These are phyloP conservation scores for Danaus melanippus DNA, from an alignment of 1,140 invertebrate species.

Conservation along the genomic window DNA sequence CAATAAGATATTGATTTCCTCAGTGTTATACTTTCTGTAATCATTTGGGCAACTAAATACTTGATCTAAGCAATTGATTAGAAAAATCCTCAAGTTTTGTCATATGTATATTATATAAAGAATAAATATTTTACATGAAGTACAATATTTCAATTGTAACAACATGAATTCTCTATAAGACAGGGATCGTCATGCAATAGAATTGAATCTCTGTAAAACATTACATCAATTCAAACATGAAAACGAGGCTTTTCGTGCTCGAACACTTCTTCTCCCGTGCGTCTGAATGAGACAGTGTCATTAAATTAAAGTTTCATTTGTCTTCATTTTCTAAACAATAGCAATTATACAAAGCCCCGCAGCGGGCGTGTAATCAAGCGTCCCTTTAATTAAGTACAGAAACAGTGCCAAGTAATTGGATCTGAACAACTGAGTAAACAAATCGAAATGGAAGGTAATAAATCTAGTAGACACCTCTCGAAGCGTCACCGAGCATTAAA, in stretches of 20 bases:
- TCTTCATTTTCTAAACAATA: conserved; percentile 72
- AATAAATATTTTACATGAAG: too few species aligned
- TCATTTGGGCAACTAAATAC: too few species aligned
- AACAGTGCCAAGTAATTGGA: conserved; percentile 72
- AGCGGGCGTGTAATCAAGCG: conserved; percentile 70
- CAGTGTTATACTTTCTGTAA: too few species aligned
- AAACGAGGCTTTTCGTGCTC: conserved; percentile 39
- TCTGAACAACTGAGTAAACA: conserved; percentile 71
- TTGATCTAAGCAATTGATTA: too few species aligned
- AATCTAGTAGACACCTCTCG: conserved; percentile 68
- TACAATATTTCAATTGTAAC: too few species aligned
- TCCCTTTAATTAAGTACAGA: conserved; percentile 72
- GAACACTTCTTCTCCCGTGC: conserved; percentile 55
- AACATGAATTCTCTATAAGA: too few species aligned
- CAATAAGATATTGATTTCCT: too few species aligned
- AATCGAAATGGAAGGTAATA: conserved; percentile 70
- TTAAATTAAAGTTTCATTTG: conserved; percentile 72
- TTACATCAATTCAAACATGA: conserved; percentile 16
- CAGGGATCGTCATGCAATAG: too few species aligned
- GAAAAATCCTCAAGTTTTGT: too few species aligned
- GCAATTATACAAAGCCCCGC: conserved; percentile 71
- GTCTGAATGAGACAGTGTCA: conserved; percentile 68
- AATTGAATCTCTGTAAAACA: too few species aligned
- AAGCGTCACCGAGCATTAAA: conserved; percentile 44
- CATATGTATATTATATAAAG: too few species aligned